Conservation (phyloP, 2,113 vertebrate genomes). For the Planiliza haematocheilus region DNA sequence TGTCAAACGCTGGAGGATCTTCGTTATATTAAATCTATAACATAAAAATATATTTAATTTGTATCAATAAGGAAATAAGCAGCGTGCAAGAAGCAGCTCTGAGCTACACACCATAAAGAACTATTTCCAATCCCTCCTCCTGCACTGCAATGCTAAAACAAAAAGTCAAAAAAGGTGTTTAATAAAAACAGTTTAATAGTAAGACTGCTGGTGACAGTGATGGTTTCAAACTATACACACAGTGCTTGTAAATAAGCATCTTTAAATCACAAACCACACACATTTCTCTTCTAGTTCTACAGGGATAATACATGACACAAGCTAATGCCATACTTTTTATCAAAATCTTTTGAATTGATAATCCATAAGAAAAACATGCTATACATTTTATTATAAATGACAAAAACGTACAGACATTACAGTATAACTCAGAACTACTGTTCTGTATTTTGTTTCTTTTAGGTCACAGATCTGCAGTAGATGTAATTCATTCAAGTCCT, state of each 20-base stretch:
- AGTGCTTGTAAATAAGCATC: conserved; percentile 81
- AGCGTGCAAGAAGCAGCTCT: too few relatives aligned
- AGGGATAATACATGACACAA: conserved; percentile 87
- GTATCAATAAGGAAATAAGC: too few relatives aligned
- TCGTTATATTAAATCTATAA: too few relatives aligned
- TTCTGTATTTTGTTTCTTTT: conserved; percentile 34
- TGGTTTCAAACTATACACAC: conserved; percentile 86
- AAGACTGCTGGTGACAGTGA: conserved; percentile 94
- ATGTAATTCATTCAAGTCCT: conserved; percentile 77
- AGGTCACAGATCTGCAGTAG: conserved; percentile 62
- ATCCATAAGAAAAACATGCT: conserved; percentile 91
- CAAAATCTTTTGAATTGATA: conserved; percentile 35
- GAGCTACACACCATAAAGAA: too few relatives aligned
- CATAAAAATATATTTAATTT: too few relatives aligned
- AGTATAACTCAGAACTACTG: conserved; percentile 37
- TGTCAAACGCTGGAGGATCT: too few relatives aligned
- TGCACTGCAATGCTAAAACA: too few relatives aligned
- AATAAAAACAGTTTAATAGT: conserved; percentile 87
- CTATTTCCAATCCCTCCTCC: too few relatives aligned
- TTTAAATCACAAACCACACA: conserved; percentile 88
- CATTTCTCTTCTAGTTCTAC: conserved; percentile 87
- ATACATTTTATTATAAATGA: conserved; percentile 66
- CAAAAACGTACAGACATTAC: conserved; percentile 52
- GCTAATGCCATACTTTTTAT: conserved; percentile 73
- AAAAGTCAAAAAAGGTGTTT: conserved; percentile 64